Base-by-base conservation (phyloP, 2,113 vertebrate species). In the Oreochromis spilurus region DNA sequence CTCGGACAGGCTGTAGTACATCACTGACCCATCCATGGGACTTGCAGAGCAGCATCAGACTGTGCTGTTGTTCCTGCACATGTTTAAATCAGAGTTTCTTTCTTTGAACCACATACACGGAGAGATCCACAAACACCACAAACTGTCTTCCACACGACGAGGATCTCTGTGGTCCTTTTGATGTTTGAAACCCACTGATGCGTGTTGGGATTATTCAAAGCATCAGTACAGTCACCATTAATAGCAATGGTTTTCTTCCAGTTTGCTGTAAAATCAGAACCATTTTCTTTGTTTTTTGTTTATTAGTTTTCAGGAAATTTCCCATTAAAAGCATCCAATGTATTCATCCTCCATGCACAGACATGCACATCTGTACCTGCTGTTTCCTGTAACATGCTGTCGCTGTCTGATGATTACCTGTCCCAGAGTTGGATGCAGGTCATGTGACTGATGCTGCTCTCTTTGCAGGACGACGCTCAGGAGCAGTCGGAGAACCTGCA, bases 401-500 rank as follows among this genome's bases (percentile, higher is more conserved):
- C 16, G 2, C 70, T 48, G 13, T 29, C 24, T 75, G 21, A 17
- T 77, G 40, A 17, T 29, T 7, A 29, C 5, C 4, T 48, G 43
- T 77, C 31, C 43, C 26, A 48, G 6, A 29, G 77, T 5, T 60
- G 58, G 7, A 19, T 8, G 40, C 16, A 31, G 43, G 9, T 50
- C 24, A 19, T 50, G 6, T 81, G 55, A 78, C 3, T 77, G 50
- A 29, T 70, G 16, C 4, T 77, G 6, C 12, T 87, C 3, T 83
- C 1, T 57, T 14, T 34, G 12, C 78, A 94, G 92, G 88, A 82
- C 1, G 4, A 11, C 0, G 14, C 9, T 13, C 36, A 21, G 62
- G 50, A 78, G 2, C 92, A 96, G 62, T 96, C 96, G 4, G 97
- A 97, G 82, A 97, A 97, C 89, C 96, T 99, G 86, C 95, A 97